These are phyloP conservation scores for Austrolebias charrua DNA, from an alignment of 2,797 vertebrate genomes.

Conservation along the genomic window DNA sequence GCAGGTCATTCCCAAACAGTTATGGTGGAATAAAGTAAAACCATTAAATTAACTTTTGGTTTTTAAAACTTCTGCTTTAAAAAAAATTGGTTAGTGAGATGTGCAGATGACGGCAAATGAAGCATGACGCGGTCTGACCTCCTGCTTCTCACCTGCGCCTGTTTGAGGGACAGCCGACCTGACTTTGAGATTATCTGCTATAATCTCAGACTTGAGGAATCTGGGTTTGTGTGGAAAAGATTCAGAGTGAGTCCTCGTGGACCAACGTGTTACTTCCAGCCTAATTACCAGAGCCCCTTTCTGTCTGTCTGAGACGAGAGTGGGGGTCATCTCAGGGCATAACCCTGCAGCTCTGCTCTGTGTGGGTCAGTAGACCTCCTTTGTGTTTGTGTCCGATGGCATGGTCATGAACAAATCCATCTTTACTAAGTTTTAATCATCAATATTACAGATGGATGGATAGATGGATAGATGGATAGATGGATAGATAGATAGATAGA, in stretches of 20 bases:
- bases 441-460: no score
- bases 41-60: no score
- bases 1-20: no score
- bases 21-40: no score
- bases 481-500: no score
- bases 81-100: no score
- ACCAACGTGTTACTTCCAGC: conserved; percentile 78
- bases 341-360: conserved; percentile 18
- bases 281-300: conserved; percentile 77
- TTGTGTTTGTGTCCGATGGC: not conserved
- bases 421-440: no score
- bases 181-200: conserved; percentile 8
- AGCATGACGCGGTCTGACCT: no score
- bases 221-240: conserved; percentile 38
- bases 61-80: no score
- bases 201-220: conserved; percentile 23
- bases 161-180: conserved; percentile 10
- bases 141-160: not conserved
- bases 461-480: no score
- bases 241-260: conserved; percentile 34
- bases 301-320: conserved; percentile 44
- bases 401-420: no score
- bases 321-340: conserved; percentile 40
- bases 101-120: no score
- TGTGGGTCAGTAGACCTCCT: conserved; percentile 24